A percentile compares a stretch with the other conserved stretches of the same genome.
phyloP scores from a whole-genome alignment of 2,888 invertebrate species.

The Ormyrus rosae region DNA sequence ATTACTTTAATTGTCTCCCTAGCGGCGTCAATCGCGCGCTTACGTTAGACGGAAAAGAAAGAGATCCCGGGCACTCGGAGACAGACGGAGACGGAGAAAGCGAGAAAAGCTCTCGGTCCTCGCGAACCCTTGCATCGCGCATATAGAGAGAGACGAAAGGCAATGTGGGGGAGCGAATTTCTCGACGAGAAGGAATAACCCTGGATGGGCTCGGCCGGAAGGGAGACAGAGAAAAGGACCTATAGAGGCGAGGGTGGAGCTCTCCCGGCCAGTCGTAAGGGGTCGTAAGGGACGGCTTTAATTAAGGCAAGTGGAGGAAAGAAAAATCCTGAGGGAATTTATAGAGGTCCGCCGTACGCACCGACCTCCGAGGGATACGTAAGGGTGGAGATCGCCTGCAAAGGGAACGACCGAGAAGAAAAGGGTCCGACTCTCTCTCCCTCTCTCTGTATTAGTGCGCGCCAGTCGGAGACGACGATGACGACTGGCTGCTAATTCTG shows the following conservation, averaged over 20 bases:
- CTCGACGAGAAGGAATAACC: not conserved
- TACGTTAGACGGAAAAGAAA: not conserved
- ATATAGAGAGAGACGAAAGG: conserved; percentile 6
- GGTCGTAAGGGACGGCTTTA: conserved; percentile 72
- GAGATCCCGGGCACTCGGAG: not conserved
- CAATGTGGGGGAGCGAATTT: not conserved
- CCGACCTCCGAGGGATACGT: conserved; percentile 53
- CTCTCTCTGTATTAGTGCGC: not conserved
- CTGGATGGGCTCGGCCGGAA: not conserved
- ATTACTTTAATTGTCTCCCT: conserved; percentile 56
- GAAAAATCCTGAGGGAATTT: conserved; percentile 75
- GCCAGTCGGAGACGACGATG: conserved; percentile 21
- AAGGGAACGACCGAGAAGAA: conserved; percentile 49
- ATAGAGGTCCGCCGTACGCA: conserved; percentile 68
- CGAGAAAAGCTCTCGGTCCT: conserved; percentile 28
- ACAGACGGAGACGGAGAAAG: conserved; percentile 17
- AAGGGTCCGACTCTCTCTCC: conserved; percentile 20
- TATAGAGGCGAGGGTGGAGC: conserved; percentile 49
- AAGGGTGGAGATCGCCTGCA: conserved; percentile 36
- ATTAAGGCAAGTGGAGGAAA: conserved; percentile 75
- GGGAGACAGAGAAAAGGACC: conserved; percentile 20
- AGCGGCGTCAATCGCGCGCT: conserved; percentile 48
- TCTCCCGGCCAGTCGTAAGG: conserved; percentile 60
- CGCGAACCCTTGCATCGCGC: not conserved
- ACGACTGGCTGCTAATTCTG: conserved; percentile 62